These are phyloP conservation scores for Scrobipalpa costella DNA, from an alignment of 2,888 invertebrate species.

Conservation along the genomic window DNA sequence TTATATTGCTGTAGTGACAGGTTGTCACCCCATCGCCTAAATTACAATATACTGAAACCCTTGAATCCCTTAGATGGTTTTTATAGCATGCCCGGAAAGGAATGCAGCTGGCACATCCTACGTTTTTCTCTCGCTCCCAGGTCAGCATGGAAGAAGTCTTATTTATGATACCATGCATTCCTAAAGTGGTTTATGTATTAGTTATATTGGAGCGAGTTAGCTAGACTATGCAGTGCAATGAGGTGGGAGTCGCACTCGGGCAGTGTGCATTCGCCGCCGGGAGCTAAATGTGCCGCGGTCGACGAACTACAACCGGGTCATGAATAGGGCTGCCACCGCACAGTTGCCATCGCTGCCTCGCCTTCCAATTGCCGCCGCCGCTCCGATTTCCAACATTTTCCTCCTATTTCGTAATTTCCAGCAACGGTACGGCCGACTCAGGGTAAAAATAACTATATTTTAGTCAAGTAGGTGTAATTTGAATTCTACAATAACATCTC, in stretches of 20 bases:
- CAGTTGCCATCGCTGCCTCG: conserved; percentile 14
- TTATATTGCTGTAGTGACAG: too few relatives aligned
- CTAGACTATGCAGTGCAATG: conserved; percentile 52
- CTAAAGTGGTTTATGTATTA: neutral
- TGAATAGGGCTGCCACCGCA: conserved; percentile 34
- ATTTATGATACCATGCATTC: neutral
- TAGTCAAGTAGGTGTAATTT: neutral
- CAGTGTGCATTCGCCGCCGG: conserved; percentile 50
- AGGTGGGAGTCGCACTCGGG: conserved; percentile 41
- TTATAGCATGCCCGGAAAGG: too few relatives aligned
- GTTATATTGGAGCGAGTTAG: neutral
- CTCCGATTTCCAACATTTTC: conserved; percentile 22
- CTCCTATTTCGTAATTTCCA: conserved; percentile 18
- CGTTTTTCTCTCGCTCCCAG: too few relatives aligned
- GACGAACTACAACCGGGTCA: conserved; percentile 70
- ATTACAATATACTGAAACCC: too few relatives aligned
- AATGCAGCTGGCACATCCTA: neutral
- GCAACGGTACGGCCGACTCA: conserved; percentile 2
- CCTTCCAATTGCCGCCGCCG: conserved; percentile 33
- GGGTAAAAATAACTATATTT: conserved; percentile 9
- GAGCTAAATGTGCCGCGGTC: conserved; percentile 75
- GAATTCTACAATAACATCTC: neutral
- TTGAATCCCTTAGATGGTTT: too few relatives aligned
- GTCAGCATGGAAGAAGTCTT: too few relatives aligned
- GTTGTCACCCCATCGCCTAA: too few relatives aligned